Conservation (phyloP, 2,113 vertebrate genomes). For the Pantherophis guttatus region DNA sequence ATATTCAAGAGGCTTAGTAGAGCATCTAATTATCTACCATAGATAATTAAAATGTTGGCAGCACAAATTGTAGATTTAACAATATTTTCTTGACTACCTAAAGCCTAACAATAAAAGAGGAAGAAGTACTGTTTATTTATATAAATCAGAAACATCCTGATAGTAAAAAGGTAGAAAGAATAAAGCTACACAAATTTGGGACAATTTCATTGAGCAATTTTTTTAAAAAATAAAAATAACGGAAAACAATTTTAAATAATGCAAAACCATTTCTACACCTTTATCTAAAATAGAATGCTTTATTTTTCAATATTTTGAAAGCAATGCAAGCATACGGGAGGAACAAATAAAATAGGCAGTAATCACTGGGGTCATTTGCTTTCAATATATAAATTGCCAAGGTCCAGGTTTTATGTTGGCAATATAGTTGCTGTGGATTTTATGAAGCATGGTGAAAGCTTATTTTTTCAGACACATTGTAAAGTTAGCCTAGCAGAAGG, state of each 20-base stretch:
- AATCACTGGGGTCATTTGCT: conserved; percentile 31
- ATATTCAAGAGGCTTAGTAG: neutral
- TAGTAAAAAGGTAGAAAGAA: rapidly evolving
- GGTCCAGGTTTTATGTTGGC: conserved; percentile 50
- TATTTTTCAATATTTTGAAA: conserved; percentile 30
- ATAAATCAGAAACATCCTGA: neutral
- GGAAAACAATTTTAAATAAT: neutral
- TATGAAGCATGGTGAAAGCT: conserved; percentile 43
- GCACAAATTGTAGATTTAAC: neutral
- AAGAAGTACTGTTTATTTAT: neutral
- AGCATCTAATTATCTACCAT: neutral
- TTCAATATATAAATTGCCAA: conserved; percentile 43
- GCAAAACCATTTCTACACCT: conserved; percentile 8
- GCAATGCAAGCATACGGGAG: conserved; percentile 13
- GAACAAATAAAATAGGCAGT: conserved; percentile 24
- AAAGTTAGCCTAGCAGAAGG: conserved; percentile 48
- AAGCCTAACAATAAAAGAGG: neutral
- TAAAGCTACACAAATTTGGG: neutral
- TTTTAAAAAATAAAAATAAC: conserved; percentile 18
- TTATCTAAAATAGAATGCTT: neutral
- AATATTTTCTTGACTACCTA: neutral
- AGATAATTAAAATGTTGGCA: neutral
- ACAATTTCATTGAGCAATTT: neutral
- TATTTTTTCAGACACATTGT: conserved; percentile 56
- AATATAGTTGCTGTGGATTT: conserved; percentile 56